Evolutionary conservation across 2,113 vertebrate species (phyloP), one percentile per base, ranked within the genome.

Genomic region (Dasyurus viverrinus): DNA sequence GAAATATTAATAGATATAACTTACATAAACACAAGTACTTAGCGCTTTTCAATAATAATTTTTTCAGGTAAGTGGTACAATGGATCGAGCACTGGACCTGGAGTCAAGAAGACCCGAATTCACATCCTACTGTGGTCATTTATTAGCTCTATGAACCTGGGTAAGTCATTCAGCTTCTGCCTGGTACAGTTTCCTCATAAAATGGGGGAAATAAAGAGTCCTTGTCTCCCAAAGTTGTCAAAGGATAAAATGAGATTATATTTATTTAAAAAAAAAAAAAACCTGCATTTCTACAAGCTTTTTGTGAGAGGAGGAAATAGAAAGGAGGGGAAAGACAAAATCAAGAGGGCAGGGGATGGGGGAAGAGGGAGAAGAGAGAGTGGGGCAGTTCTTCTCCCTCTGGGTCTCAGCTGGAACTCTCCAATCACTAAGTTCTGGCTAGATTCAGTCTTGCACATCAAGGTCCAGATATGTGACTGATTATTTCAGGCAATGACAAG

Each of bases 191-290:
- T 90, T 96, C 46, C 68, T 95, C 52, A 54, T 46, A 53, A 91
- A 91, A 97, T 42, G 95, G 54, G 9, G 96, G 23, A 25, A 90
- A 94, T 25, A 90, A 48, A 94, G 0, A 93, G 7, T 6, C 53
- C 89, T n/a, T 92, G 91, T 54, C 89, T 94, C 23, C 76, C 0
- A 91, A 7, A 36, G 23, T 89, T 53, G 91, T 27, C 53, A 25
- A 47, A 89, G 54, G 52, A 95, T 90, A 96, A 92, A 94, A 89
- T 90, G 47, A 95, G 52, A 89, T 92, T 91, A 54, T n/a, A 91
- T 26, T 90, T 11, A 0, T 52, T 52, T 26, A 92, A 96, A 96
- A 16, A 48, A 94, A 91, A 4, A 52, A 11, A 52, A 52, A 97
- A 8, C 30, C 60, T 68, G 5, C 36, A 84, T 22, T 84, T 84